Evolutionary conservation across 92 coral and sea anemone genomes (phyloP), one percentile per base, ranked within the genome.

Genomic region (Scolanthus callimorphus): DNA sequence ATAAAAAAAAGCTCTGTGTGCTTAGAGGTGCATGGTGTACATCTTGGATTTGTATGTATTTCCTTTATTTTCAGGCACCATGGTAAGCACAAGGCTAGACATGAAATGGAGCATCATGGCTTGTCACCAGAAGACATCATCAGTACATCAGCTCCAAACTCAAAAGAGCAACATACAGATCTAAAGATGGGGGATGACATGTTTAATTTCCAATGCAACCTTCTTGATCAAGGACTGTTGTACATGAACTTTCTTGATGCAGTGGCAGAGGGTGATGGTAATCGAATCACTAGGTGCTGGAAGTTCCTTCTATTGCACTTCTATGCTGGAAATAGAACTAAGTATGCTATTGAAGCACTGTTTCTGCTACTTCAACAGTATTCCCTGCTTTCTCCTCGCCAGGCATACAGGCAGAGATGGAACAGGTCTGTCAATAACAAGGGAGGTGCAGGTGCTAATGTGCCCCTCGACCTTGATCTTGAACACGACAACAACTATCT

Each of bases 401-500:
- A 61, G 11, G 68, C 68, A 4, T 31, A 67, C 65, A 17, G 46
- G 3, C 65, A 67, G 38, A 67, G 31, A 22, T 63, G 71, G 71
- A 63, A 63, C n/a, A n/a, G n/a, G n/a, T n/a, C n/a, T n/a, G n/a
- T n/a, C n/a, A n/a, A n/a, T n/a, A n/a, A n/a, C n/a, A 25, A 27
- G 6, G 69, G 69, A 28, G 69, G 55, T 2, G 26, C 27, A 4
- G 76, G 76, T 11, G 21, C 28, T 9, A 69, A 69, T 45, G 74
- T 67, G 38, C 27, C 74, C 31, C 39, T 68, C 1, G 75, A 68
- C 38, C 57, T 68, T 29, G 68, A 68, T 47, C 41, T 68, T 13
- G 75, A 68, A 67, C 75, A 57, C 52, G 68, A 58, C 19, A 68
- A 68, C 67, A 68, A 56, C 27, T 25, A 68, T 51, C 41, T 68